Percentiles rank a stretch among this genome's conserved stretches.
These are phyloP conservation scores for Nineta flava DNA, from an alignment of 2,888 invertebrate genomes.

Conservation along the genomic window DNA sequence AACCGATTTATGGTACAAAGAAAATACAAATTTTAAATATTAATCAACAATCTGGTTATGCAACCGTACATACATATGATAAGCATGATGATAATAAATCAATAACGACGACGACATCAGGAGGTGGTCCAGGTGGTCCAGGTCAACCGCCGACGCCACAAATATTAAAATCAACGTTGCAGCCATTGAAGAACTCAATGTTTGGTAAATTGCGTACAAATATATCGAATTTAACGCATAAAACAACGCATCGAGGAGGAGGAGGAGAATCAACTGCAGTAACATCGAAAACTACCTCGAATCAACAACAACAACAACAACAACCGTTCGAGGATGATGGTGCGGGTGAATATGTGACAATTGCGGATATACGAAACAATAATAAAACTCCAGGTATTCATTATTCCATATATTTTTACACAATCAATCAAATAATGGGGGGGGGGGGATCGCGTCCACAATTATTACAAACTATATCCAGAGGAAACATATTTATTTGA, in stretches of 20 bases:
- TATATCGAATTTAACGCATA: constrained; percentile 19
- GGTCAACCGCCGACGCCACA: constrained; percentile 15
- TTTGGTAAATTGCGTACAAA: constrained; percentile 48
- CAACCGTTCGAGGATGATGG: constrained; percentile 22
- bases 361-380: constrained; percentile 67
- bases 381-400: constrained; percentile 37
- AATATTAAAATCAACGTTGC: constrained; percentile 29
- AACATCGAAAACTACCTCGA: too few relatives aligned
- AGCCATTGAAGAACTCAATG: constrained; percentile 52
- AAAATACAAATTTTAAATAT: constrained; percentile 23
- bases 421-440: too few relatives aligned
- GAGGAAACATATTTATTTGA: too few relatives aligned
- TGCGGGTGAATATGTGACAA: constrained; percentile 72
- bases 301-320: too few relatives aligned
- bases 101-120: constrained; percentile 5
- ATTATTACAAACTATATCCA: too few relatives aligned
- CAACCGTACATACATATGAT: constrained; percentile 23
- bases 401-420: constrained; percentile 32
- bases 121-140: constrained; percentile 2
- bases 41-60: constrained; percentile 25
- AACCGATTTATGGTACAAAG: constrained; percentile 11
- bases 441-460: too few relatives aligned
- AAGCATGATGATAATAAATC: constrained; percentile 3
- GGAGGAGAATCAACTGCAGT: too few relatives aligned
- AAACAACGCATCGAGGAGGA: constrained; percentile 8